Conservation (phyloP, 2,113 vertebrate genomes). For the Catagonus wagneri region DNA sequence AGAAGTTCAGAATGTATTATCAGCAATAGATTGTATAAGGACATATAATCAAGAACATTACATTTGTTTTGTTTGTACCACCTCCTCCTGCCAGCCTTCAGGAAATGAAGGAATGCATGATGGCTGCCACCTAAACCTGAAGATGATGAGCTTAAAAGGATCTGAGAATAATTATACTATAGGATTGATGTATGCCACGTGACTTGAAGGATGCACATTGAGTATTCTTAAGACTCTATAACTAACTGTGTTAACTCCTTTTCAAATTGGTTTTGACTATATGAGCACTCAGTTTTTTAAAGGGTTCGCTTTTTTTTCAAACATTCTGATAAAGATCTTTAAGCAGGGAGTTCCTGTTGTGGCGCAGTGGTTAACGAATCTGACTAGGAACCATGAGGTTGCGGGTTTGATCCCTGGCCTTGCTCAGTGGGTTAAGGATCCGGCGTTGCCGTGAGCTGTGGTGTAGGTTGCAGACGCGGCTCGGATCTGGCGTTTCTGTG, state of each 20-base stretch:
- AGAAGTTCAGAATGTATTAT: background rate
- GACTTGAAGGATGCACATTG: background rate
- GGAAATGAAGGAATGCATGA: background rate
- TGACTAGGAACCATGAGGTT: too few relatives aligned
- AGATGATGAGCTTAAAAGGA: background rate
- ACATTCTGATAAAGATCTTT: background rate
- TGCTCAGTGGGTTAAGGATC: too few relatives aligned
- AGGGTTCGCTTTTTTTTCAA: background rate
- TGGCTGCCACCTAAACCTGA: background rate
- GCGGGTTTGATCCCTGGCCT: too few relatives aligned
- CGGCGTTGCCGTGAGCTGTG: too few relatives aligned
- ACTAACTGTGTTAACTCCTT: background rate
- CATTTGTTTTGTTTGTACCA: background rate
- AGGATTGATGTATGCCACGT: fast-evolving
- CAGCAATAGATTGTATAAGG: background rate
- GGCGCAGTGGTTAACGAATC: too few relatives aligned
- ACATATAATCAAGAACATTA: background rate
- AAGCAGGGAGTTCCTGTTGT: too few relatives aligned
- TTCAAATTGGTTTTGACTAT: background rate
- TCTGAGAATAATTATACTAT: background rate
- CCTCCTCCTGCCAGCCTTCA: background rate
- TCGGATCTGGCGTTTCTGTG: too few relatives aligned
- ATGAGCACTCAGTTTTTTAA: background rate
- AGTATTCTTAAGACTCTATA: background rate
- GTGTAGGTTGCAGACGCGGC: too few relatives aligned